Conservation (phyloP, 2,888 invertebrate genomes). For the Calameuta pallipes region DNA sequence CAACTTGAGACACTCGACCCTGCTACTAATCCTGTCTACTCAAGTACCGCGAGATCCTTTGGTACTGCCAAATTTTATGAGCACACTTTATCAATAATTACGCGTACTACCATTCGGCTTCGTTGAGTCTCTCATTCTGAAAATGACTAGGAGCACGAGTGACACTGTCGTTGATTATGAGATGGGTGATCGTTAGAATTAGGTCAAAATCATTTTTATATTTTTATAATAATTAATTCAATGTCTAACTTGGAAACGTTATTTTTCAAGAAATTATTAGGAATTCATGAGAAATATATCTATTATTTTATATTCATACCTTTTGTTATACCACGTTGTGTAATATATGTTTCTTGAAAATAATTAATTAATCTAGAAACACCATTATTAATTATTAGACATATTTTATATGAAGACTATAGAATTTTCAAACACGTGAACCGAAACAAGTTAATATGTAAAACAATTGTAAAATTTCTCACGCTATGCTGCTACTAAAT, state of each 20-base stretch:
- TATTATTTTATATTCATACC: neutral
- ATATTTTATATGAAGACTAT: neutral
- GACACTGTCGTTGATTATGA: neutral
- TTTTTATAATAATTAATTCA: too few relatives aligned
- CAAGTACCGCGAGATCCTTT: neutral
- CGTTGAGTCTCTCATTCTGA: neutral
- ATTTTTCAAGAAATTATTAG: neutral
- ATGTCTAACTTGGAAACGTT: neutral
- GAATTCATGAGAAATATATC: neutral
- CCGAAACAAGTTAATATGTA: neutral
- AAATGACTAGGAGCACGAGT: neutral
- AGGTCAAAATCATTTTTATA: neutral
- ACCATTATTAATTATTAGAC: neutral
- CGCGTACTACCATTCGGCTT: neutral
- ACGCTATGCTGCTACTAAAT: neutral
- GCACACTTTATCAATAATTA: neutral
- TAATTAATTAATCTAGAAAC: neutral
- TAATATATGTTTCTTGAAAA: neutral
- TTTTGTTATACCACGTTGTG: neutral
- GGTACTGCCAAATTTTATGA: neutral
- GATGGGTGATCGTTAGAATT: neutral
- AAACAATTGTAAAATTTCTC: neutral
- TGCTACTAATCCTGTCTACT: neutral
- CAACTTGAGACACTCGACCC: neutral
- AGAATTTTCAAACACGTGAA: neutral